A percentile compares a stretch with the other conserved stretches of the same genome.
Evolutionary conservation across 2,888 invertebrate species (phyloP).

Genomic region (Nephrocerus scutellatus): DNA sequence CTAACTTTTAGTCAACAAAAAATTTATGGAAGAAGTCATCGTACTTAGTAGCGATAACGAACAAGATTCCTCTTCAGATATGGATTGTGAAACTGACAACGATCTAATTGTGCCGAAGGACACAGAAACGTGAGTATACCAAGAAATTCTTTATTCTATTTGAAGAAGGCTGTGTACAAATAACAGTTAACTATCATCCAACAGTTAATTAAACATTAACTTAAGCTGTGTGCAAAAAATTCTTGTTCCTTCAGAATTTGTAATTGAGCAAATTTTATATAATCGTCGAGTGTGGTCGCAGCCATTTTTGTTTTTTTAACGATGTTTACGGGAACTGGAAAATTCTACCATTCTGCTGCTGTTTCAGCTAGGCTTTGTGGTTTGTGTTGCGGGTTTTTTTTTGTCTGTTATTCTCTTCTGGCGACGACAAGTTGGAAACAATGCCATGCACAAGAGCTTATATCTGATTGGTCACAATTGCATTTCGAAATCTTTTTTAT

Average conservation of each 20-base stretch:
- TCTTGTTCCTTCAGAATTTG: background rate
- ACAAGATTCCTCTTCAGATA: conserved; percentile 29
- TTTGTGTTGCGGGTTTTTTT: conserved; percentile 3
- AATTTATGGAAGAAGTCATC: conserved; percentile 33
- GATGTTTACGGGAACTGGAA: too few relatives aligned
- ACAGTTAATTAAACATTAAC: too few relatives aligned
- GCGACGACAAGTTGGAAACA: too few relatives aligned
- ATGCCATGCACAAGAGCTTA: background rate
- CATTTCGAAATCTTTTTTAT: conserved; percentile 14
- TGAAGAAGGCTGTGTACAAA: background rate
- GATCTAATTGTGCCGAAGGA: conserved; percentile 32
- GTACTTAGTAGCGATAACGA: conserved; percentile 31
- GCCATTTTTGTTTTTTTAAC: too few relatives aligned
- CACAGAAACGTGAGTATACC: conserved; percentile 29
- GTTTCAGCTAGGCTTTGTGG: conserved; percentile 6
- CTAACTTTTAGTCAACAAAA: too few relatives aligned
- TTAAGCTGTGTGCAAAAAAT: too few relatives aligned
- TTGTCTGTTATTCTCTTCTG: too few relatives aligned
- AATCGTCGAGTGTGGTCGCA: conserved; percentile 4
- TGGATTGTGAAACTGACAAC: conserved; percentile 28
- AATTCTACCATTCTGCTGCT: too few relatives aligned
- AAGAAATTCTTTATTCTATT: background rate
- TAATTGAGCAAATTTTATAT: conserved; percentile 2
- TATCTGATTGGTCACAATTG: conserved; percentile 10
- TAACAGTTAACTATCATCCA: too few relatives aligned